These are phyloP conservation scores for Eptatretus burgeri DNA, from an alignment of 2,113 vertebrate genomes.

Conservation along the genomic window DNA sequence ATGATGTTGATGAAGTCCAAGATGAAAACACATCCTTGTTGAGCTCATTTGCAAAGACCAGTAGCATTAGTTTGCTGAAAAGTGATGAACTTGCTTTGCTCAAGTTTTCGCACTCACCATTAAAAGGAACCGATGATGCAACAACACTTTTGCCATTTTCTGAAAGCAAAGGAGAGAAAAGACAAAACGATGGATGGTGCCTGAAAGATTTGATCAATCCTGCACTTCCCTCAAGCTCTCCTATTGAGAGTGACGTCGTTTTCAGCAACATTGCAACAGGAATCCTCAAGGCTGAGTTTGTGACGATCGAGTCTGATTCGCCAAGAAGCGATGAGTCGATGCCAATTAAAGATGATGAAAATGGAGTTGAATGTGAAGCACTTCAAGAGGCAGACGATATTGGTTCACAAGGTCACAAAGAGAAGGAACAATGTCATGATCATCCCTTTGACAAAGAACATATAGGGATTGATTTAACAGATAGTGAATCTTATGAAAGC, in stretches of 20 bases:
- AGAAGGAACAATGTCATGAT: background rate
- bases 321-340: too few species aligned
- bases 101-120: background rate
- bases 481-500: background rate
- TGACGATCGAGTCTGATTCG: too few species aligned
- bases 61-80: background rate
- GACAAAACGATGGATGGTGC: background rate
- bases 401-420: background rate
- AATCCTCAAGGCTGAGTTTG: too few species aligned
- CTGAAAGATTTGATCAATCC: too few species aligned
- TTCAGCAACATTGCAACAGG: too few species aligned
- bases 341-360: too few species aligned
- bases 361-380: too few species aligned
- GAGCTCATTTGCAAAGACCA: background rate
- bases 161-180: background rate
- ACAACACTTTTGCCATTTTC: background rate
- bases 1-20: constrained; percentile 1
- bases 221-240: too few species aligned
- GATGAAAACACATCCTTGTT: background rate
- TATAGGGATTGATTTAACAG: background rate
- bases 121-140: background rate
- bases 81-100: background rate
- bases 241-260: too few species aligned
- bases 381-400: background rate
- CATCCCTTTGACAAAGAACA: background rate